Percentiles rank a stretch among this genome's conserved stretches.
These are phyloP conservation scores for Pseudorectes ferrugineus DNA, from an alignment of 2,113 vertebrate genomes.

Conservation along the genomic window DNA sequence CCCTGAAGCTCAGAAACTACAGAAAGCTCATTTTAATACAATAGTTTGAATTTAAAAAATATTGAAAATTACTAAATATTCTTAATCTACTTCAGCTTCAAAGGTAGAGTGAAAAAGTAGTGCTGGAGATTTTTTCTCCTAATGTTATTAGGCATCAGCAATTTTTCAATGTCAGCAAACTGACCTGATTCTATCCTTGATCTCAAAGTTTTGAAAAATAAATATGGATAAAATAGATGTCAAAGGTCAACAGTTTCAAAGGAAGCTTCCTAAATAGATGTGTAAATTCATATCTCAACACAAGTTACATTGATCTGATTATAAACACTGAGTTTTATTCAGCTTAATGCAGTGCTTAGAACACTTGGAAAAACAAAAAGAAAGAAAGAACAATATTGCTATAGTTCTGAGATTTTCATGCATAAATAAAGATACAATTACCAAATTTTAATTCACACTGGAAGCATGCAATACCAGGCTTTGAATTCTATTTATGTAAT, in stretches of 20 bases:
- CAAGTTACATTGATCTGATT: neutral
- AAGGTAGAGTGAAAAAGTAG: neutral
- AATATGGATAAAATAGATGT: neutral
- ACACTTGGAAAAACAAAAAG: neutral
- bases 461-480: accelerated
- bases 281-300: neutral
- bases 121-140: neutral
- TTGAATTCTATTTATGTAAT: neutral
- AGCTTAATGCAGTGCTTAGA: neutral
- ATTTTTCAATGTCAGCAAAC: neutral
- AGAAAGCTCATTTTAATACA: neutral
- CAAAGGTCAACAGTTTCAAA: neutral
- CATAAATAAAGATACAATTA: neutral
- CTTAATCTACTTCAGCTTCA: neutral
- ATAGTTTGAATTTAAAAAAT: neutral
- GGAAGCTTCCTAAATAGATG: neutral
- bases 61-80: neutral
- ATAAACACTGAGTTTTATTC: neutral
- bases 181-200: neutral
- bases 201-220: neutral
- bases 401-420: neutral
- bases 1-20: neutral
- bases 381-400: neutral
- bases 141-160: neutral
- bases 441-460: neutral